Conservation (phyloP, 2,113 vertebrate genomes). For the Brienomyrus brachyistius region DNA sequence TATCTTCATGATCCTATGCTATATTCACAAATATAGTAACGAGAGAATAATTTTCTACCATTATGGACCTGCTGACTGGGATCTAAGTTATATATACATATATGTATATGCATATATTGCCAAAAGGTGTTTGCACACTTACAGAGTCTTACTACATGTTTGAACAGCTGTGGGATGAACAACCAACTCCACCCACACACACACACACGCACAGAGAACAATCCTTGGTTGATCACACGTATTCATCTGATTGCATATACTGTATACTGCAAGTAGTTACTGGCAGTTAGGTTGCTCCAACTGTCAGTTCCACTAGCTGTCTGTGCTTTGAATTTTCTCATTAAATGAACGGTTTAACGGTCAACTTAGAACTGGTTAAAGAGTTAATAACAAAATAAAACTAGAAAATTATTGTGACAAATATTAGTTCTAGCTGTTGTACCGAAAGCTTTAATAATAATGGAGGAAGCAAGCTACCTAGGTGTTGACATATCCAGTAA, state of each 20-base stretch:
- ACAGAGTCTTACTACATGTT: too few species aligned
- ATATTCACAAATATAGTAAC: background rate
- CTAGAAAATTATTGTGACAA: background rate
- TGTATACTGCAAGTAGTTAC: background rate
- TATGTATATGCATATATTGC: too few species aligned
- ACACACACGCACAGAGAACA: too few species aligned
- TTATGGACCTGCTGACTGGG: background rate
- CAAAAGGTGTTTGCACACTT: too few species aligned
- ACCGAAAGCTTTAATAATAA: background rate
- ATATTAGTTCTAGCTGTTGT: background rate
- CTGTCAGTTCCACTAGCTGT: background rate
- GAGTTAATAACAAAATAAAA: background rate
- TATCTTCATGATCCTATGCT: background rate
- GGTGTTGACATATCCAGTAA: background rate
- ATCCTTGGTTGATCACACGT: too few species aligned
- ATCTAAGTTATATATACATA: background rate
- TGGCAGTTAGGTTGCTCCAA: too few species aligned
- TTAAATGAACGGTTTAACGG: too few species aligned
- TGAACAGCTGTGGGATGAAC: too few species aligned
- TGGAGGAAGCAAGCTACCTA: background rate
- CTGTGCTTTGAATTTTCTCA: background rate
- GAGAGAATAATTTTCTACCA: background rate
- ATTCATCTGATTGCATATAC: too few species aligned
- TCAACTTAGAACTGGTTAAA: background rate
- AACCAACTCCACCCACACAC: too few species aligned